Conservation (phyloP, 1,140 invertebrate species). For the Drosophila melanica region DNA sequence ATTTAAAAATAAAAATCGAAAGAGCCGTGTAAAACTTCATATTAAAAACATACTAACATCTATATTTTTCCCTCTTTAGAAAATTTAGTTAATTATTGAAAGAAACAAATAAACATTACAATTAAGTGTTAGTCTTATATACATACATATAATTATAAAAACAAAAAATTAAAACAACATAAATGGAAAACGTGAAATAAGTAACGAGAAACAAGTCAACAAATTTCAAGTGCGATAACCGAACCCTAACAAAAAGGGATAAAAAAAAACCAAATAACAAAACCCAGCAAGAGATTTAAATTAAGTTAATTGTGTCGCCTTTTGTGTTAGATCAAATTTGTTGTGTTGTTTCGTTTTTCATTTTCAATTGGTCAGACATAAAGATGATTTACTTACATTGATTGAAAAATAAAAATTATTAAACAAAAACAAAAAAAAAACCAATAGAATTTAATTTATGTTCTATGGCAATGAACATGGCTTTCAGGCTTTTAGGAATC, state of each 20-base stretch:
- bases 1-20: constrained; percentile 14
- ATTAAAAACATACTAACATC: constrained; percentile 51
- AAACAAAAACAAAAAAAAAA: constrained; percentile 60
- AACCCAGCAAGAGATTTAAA: constrained; percentile 44
- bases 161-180: constrained; percentile 46
- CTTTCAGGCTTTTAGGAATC: constrained; percentile 38
- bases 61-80: constrained; percentile 80
- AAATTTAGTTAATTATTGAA: constrained; percentile 80
- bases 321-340: constrained; percentile 68
- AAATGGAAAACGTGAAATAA: constrained; percentile 33
- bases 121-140: constrained; percentile 82
- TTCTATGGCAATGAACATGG: constrained; percentile 19
- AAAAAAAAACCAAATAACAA: constrained; percentile 40
- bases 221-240: constrained; percentile 53
- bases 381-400: constrained; percentile 78
- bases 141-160: constrained; percentile 60
- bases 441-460: constrained; percentile 1
- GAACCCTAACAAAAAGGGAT: constrained; percentile 34
- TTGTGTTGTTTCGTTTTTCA: constrained; percentile 56
- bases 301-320: constrained; percentile 71
- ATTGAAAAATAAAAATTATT: constrained; percentile 83
- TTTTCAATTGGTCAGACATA: constrained; percentile 74
- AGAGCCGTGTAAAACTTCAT: constrained; percentile 48
- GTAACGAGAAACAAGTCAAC: constrained; percentile 34
- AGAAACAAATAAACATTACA: constrained; percentile 65